Conservation (phyloP, 30 jellyfish, hydroid and myxozoan genomes). For the Cassiopea xamachana region DNA sequence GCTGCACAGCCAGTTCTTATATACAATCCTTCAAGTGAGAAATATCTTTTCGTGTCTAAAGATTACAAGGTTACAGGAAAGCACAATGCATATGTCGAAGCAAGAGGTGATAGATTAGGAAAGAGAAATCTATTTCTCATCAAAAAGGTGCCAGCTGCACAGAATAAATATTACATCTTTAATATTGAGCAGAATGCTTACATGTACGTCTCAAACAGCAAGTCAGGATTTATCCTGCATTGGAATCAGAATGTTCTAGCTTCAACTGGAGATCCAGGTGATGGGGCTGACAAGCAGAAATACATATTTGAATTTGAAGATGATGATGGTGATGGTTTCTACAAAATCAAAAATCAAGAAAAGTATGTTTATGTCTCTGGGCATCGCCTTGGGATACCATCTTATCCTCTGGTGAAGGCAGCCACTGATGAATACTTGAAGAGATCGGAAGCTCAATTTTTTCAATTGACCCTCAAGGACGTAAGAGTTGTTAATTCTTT, state of each 20-base stretch:
- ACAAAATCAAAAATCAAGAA: conserved; percentile 33
- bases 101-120: conserved; percentile 41
- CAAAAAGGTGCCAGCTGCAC: conserved; percentile 6
- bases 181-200: conserved; percentile 19
- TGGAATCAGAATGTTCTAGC: conserved; percentile 48
- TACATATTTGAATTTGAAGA: conserved; percentile 48
- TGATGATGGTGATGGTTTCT: conserved; percentile 62
- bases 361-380: conserved; percentile 12
- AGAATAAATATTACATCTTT: conserved; percentile 14
- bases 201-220: conserved; percentile 41
- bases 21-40: conserved; percentile 32
- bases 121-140: conserved; percentile 29
- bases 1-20: conserved; percentile 26
- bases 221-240: conserved; percentile 18
- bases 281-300: not conserved
- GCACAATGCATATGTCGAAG: conserved; percentile 28
- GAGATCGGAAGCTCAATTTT: conserved; percentile 41
- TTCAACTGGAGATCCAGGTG: conserved; percentile 1
- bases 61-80: conserved; percentile 38
- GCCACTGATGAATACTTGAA: conserved; percentile 9
- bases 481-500: conserved; percentile 3
- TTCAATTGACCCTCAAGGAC: conserved; percentile 31
- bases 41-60: conserved; percentile 26
- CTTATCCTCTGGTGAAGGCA: conserved; percentile 22
- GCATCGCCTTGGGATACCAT: conserved; percentile 28